Evolutionary conservation across 2,113 vertebrate genomes (phyloP), one percentile per base, ranked within the genome.

Genomic region (Mionectes macconnelli): DNA sequence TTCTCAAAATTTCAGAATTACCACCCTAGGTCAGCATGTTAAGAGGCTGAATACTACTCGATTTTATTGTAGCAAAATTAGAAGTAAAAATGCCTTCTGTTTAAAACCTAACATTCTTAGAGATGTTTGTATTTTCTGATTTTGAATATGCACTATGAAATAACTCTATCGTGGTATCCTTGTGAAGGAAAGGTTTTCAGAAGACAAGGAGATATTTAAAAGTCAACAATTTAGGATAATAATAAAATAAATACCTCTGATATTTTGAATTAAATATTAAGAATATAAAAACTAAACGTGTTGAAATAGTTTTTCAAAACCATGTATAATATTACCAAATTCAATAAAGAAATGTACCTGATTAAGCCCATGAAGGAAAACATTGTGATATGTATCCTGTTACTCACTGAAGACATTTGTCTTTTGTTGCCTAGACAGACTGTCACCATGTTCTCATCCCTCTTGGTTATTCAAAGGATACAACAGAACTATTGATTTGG

Each of bases 401-500:
- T 96, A 96, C 93, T 89, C 96, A 90, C 94, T 95, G 95, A 97
- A 93, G 88, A 91, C 93, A 60, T 94, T 96, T 87, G 76, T 96
- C 89, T 92, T 93, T 79, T 92, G 35, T 89, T 97, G 93, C 83
- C 85, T 82, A 95, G 95, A 96, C 95, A 92, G 76, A 68, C 70
- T 96, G 91, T 98, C 96, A 96, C 94, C 94, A 83, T 76, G 68
- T 84, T 92, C 89, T 96, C 96, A 97, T 97, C 97, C 84, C 97
- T 97, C 95, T 94, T 97, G 63, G 78, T 97, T 98, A 96, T 90
- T 97, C 94, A 97, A 95, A 97, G 93, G 94, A 91, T 95, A 89
- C 94, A 97, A 96, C 89, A 97, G 93, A 97, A 94, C 94, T 96
- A 97, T 97, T 97, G 95, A 98, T 98, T 97, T 97, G 88, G 96